Percentiles rank a stretch among this genome's conserved stretches.
These are phyloP conservation scores for Galeruca laticollis DNA, from an alignment of 2,888 invertebrate species.

Conservation along the genomic window DNA sequence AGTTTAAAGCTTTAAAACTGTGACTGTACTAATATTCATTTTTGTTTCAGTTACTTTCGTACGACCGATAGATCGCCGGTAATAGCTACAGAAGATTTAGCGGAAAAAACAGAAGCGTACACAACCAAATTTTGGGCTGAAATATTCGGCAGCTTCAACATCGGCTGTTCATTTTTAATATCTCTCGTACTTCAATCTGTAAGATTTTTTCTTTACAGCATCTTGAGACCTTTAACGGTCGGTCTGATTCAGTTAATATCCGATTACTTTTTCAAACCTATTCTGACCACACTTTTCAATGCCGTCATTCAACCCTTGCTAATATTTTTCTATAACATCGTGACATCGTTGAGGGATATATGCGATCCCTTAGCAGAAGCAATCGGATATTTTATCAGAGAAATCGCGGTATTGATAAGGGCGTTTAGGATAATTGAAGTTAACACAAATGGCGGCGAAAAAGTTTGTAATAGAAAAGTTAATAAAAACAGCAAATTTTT, in stretches of 20 bases:
- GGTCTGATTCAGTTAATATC: conserved; percentile 74
- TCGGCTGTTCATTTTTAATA: conserved; percentile 72
- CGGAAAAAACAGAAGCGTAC: conserved; percentile 72
- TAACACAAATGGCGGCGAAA: conserved; percentile 49
- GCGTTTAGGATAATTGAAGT: conserved; percentile 69
- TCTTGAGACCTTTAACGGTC: conserved; percentile 72
- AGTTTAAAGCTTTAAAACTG: too few relatives aligned
- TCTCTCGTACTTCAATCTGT: conserved; percentile 71
- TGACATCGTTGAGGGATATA: conserved; percentile 73
- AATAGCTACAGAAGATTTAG: conserved; percentile 70
- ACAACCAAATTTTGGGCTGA: conserved; percentile 78
- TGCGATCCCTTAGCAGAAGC: conserved; percentile 73
- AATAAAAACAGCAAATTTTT: conserved; percentile 19
- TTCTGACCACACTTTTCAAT: conserved; percentile 74
- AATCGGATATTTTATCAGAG: conserved; percentile 68
- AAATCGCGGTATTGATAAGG: conserved; percentile 65
- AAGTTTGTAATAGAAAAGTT: conserved; percentile 1
- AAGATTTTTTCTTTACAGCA: conserved; percentile 71
- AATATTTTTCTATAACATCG: conserved; percentile 74
- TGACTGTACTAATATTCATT: background rate
- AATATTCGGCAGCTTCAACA: conserved; percentile 74
- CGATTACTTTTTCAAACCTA: conserved; percentile 78
- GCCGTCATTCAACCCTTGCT: conserved; percentile 77
- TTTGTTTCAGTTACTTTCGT: conserved; percentile 68
- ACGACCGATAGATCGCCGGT: conserved; percentile 76